These are phyloP conservation scores for Periphyllus acericola DNA, from an alignment of 2,888 invertebrate genomes.

Conservation along the genomic window DNA sequence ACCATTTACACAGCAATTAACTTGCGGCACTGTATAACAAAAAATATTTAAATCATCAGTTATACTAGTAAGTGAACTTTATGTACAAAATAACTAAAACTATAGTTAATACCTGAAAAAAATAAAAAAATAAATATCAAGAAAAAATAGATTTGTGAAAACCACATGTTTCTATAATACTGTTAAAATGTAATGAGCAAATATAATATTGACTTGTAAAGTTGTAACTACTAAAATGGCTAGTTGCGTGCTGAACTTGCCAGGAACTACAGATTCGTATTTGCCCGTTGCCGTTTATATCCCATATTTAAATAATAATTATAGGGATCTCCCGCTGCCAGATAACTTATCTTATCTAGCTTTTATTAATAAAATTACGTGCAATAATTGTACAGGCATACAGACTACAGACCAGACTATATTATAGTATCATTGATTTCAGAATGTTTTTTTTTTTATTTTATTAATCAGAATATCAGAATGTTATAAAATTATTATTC, in stretches of 20 bases:
- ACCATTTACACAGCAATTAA: background rate
- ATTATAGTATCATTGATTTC: too few relatives aligned
- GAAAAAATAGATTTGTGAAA: slow-evolving; percentile 2
- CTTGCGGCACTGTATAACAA: slow-evolving; percentile 9
- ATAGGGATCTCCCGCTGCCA: background rate
- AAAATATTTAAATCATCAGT: background rate
- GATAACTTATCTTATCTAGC: background rate
- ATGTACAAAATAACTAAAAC: background rate
- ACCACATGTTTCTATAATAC: slow-evolving; percentile 27
- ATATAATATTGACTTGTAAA: background rate
- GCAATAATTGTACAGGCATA: too few relatives aligned
- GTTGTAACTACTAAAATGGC: background rate
- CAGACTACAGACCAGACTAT: too few relatives aligned
- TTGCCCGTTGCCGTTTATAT: background rate
- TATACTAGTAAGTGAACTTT: background rate
- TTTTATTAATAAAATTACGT: background rate
- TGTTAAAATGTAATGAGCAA: background rate
- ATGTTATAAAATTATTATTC: too few relatives aligned
- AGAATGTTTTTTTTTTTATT: too few relatives aligned
- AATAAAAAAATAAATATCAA: slow-evolving; percentile 6
- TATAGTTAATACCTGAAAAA: background rate
- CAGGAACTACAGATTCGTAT: background rate
- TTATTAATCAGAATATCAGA: too few relatives aligned
- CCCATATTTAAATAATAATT: background rate
- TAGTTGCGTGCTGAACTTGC: background rate